Percentiles rank a stretch among this genome's conserved stretches.
These are phyloP conservation scores for Bujurquina vittata DNA, from an alignment of 2,113 vertebrate genomes.

Conservation along the genomic window DNA sequence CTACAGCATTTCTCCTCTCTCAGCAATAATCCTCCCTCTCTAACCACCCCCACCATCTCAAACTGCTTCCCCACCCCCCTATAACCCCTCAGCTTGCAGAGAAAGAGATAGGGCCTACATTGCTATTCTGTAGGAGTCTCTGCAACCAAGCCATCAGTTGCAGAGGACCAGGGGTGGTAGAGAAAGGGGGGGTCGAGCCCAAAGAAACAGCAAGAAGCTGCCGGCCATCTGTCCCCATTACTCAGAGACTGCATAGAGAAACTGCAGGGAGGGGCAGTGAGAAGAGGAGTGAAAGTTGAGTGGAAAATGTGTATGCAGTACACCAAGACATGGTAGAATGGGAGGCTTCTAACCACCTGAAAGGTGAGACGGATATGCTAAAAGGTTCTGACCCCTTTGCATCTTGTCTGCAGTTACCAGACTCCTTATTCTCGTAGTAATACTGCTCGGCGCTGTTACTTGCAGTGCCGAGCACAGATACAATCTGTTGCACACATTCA, in stretches of 20 bases:
- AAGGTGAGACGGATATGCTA: slow-evolving; percentile 9
- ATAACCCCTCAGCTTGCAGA: slow-evolving; percentile 56
- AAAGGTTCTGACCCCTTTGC: neutral
- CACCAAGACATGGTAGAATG: slow-evolving; percentile 4
- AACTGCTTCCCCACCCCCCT: neutral
- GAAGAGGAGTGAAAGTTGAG: slow-evolving; percentile 6
- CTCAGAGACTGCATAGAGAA: slow-evolving; percentile 63
- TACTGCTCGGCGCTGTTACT: neutral
- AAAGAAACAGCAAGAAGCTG: slow-evolving; percentile 72
- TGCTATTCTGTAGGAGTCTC: slow-evolving; percentile 72
- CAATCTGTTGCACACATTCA: slow-evolving; percentile 35
- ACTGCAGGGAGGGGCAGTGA: slow-evolving; percentile 16
- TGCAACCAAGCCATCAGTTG: slow-evolving; percentile 71
- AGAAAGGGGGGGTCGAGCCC: slow-evolving; percentile 41
- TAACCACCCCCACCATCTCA: slow-evolving; percentile 45
- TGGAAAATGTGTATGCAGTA: neutral
- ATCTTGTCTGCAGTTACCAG: neutral
- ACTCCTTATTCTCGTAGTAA: slow-evolving; percentile 13
- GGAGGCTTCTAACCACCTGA: slow-evolving; percentile 6
- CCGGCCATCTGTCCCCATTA: slow-evolving; percentile 75
- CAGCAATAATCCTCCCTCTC: slow-evolving; percentile 76
- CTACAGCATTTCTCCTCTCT: slow-evolving; percentile 70
- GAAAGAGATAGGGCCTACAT: slow-evolving; percentile 62
- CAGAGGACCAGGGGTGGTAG: slow-evolving; percentile 54
- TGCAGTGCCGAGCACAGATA: slow-evolving; percentile 4